Conservation (phyloP, 2,888 invertebrate species). For the Caradrina kadenii region DNA sequence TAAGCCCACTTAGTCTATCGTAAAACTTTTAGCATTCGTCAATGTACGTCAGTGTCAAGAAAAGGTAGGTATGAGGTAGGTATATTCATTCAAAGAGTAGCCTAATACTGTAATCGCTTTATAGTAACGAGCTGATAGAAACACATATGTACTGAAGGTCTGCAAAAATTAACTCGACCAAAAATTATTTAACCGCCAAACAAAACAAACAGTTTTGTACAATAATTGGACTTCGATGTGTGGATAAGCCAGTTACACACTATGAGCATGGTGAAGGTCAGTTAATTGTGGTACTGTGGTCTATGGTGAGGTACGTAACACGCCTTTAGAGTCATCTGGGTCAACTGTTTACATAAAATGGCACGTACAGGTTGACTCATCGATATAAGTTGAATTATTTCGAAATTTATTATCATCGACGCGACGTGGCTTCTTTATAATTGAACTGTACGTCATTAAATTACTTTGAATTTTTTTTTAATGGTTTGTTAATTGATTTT, state of each 20-base stretch:
- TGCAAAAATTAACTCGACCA: conserved; percentile 11
- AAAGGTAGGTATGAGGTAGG: no score
- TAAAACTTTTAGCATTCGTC: no score
- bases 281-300: conserved; percentile 45
- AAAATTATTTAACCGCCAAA: conserved; percentile 17
- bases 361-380: conserved; percentile 75
- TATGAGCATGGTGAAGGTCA: conserved; percentile 56
- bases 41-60: no score
- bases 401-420: conserved; percentile 65
- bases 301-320: conserved; percentile 41
- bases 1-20: no score
- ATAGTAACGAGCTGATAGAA: conserved; percentile 1
- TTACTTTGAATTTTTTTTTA: conserved; percentile 37
- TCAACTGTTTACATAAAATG: conserved; percentile 78
- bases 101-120: no score
- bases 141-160: neutral
- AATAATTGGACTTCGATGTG: conserved; percentile 35
- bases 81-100: no score
- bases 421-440: conserved; percentile 51
- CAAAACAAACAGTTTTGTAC: conserved; percentile 36
- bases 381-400: conserved; percentile 69
- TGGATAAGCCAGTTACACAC: conserved; percentile 51
- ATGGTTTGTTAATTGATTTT: conserved; percentile 4
- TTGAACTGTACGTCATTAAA: conserved; percentile 52
- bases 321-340: conserved; percentile 72